Percentiles rank a stretch among this genome's conserved stretches.
These are phyloP conservation scores for Arctocebus calabarensis DNA, from an alignment of 2,797 vertebrate genomes.

Conservation along the genomic window DNA sequence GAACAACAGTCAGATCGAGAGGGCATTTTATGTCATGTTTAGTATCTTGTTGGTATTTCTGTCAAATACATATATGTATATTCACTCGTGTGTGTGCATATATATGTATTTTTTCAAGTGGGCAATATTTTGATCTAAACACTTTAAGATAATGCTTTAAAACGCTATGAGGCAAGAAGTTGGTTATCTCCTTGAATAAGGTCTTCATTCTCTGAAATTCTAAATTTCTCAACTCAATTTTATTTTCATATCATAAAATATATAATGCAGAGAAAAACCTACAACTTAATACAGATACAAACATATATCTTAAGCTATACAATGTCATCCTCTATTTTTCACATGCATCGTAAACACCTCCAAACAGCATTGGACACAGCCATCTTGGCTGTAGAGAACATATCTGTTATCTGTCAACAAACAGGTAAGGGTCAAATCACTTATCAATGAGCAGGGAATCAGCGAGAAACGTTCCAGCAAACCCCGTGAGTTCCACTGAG, in stretches of 20 bases:
- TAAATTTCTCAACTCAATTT: background rate
- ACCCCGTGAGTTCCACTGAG: background rate
- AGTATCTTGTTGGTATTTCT: slow-evolving; percentile 1
- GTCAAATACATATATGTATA: background rate
- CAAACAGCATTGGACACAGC: background rate
- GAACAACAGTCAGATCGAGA: background rate
- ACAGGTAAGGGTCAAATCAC: background rate
- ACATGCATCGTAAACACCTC: background rate
- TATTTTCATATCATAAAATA: slow-evolving; percentile 28
- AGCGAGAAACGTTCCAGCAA: background rate
- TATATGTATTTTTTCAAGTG: background rate
- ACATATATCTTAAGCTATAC: background rate
- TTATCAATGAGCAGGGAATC: background rate
- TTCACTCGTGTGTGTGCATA: background rate
- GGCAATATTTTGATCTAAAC: slow-evolving; percentile 27
- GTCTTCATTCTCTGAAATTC: background rate
- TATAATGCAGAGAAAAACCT: background rate
- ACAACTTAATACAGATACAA: slow-evolving; percentile 28
- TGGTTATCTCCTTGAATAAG: background rate
- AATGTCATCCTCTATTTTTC: background rate
- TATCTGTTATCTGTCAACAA: background rate
- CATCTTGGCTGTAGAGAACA: background rate
- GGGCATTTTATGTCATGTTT: background rate
- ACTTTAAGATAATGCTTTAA: slow-evolving; percentile 28
- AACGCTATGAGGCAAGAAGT: background rate